Evolutionary conservation across 2,113 vertebrate genomes (phyloP).

Genomic region (Cercopithecus mona): DNA sequence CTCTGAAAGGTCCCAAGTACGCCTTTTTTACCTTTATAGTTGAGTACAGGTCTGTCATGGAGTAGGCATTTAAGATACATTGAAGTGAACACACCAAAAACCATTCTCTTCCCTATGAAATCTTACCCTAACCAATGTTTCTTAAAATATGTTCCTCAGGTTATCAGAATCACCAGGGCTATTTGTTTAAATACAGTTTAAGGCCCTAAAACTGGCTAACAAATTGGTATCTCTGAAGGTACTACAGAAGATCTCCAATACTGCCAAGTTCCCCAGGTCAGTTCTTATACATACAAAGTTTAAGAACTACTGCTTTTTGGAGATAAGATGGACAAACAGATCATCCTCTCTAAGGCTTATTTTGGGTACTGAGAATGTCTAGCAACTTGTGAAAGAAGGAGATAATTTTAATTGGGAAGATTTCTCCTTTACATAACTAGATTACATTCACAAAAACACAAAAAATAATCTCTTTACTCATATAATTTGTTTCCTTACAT

Average conservation of each 20-base stretch:
- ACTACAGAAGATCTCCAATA: background rate
- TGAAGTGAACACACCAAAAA: background rate
- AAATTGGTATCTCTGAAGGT: background rate
- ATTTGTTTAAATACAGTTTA: background rate
- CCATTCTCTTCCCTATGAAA: background rate
- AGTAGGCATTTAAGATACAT: background rate
- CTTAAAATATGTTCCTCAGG: background rate
- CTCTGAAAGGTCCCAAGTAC: background rate
- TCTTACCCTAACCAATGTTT: background rate
- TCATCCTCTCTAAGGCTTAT: background rate
- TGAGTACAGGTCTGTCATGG: background rate
- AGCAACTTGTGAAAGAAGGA: background rate
- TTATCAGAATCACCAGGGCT: background rate
- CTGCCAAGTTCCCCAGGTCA: background rate
- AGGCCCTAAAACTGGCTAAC: background rate
- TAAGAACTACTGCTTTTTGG: background rate
- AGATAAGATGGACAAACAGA: background rate
- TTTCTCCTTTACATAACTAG: constrained; percentile 1
- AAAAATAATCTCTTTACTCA: background rate
- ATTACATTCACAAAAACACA: background rate
- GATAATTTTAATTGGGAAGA: constrained; percentile 16
- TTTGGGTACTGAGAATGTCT: background rate
- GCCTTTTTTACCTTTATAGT: background rate
- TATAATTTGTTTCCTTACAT: background rate
- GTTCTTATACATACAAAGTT: background rate